A percentile compares a stretch with the other conserved stretches of the same genome.
Conservation (phyloP, 2,888 invertebrate genomes). For the Cerceris rybyensis region DNA sequence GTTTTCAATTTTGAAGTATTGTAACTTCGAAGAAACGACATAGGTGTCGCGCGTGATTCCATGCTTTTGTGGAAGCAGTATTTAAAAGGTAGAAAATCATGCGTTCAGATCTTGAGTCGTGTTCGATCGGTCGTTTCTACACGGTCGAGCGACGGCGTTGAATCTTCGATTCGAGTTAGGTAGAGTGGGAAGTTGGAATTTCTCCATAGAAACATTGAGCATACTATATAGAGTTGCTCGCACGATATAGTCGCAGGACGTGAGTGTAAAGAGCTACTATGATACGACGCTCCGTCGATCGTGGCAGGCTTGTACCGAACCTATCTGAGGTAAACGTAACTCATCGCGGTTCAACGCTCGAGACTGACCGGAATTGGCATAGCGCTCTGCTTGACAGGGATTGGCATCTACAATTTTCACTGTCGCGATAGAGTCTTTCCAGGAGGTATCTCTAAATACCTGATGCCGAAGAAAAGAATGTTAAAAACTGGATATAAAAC, state of each 20-base stretch:
- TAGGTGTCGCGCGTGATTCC: too few relatives aligned
- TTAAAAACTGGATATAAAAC: not conserved
- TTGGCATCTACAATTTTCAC: constrained; percentile 51
- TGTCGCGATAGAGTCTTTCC: constrained; percentile 35
- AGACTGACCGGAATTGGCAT: constrained; percentile 62
- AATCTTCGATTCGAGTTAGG: not conserved
- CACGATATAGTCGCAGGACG: not conserved
- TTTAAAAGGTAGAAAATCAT: not conserved
- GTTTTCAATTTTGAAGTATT: not conserved
- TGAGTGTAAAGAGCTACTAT: not conserved
- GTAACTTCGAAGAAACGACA: not conserved
- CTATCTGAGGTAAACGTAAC: constrained; percentile 55
- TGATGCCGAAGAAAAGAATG: constrained; percentile 43
- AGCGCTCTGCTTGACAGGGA: constrained; percentile 48
- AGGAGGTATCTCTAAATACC: constrained; percentile 44
- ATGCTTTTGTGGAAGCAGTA: not conserved
- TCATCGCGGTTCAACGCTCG: constrained; percentile 64
- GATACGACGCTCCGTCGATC: constrained; percentile 12
- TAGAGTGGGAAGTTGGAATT: constrained; percentile 9
- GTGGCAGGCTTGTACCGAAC: constrained; percentile 28
- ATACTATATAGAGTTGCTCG: constrained; percentile 9
- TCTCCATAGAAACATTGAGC: constrained; percentile 12
- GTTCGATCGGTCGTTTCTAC: not conserved
- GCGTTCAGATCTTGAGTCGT: not conserved
- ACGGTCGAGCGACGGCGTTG: not conserved